phyloP scores from a whole-genome alignment of 2,113 vertebrate genomes.

The Platycercus adscitus region DNA sequence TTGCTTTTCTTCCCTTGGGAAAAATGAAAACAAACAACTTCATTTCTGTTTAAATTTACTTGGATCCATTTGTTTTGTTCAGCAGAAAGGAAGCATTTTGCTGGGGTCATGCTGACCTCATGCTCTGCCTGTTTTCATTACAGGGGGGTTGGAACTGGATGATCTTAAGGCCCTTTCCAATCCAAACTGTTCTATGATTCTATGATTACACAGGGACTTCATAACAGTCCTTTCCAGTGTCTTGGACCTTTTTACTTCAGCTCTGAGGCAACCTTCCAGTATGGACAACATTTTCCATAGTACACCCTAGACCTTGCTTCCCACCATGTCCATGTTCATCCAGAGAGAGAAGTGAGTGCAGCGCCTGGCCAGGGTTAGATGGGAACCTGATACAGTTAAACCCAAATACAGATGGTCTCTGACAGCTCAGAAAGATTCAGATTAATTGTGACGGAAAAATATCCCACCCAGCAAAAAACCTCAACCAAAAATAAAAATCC shows the following conservation, averaged over 20 bases:
- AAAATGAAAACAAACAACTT: background rate
- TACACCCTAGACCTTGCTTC: background rate
- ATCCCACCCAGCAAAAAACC: background rate
- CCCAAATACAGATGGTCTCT: background rate
- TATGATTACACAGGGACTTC: background rate
- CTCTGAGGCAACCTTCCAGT: background rate
- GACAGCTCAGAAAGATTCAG: background rate
- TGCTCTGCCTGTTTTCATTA: background rate
- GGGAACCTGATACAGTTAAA: background rate
- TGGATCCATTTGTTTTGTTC: background rate
- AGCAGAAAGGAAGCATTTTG: background rate
- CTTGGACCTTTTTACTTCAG: background rate
- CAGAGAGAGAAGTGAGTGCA: background rate
- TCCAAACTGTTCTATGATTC: background rate
- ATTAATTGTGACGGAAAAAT: background rate
- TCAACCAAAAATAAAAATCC: background rate
- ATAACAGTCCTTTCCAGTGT: background rate
- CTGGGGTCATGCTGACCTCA: slow-evolving; percentile 18
- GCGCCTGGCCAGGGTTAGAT: background rate
- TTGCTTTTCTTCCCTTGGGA: background rate
- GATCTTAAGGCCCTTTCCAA: background rate
- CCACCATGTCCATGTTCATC: background rate
- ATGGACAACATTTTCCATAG: background rate
- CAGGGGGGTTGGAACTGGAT: background rate
- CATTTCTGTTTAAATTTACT: background rate